These are phyloP conservation scores for Eutrigla gurnardus DNA, from an alignment of 2,797 vertebrate species.

Conservation along the genomic window DNA sequence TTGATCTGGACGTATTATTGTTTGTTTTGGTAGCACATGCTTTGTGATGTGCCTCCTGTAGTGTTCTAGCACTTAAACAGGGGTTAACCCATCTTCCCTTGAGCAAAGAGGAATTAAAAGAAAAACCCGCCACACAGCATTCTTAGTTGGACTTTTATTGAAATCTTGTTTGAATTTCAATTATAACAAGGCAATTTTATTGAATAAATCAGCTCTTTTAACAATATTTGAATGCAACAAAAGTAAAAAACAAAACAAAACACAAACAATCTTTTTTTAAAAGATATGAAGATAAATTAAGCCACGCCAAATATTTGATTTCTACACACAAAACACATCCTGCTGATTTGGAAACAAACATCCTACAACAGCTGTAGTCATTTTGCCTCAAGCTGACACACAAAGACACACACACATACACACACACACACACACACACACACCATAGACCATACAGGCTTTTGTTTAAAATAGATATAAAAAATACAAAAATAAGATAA, in stretches of 20 bases:
- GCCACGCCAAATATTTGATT: not conserved
- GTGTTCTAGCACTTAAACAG: not conserved
- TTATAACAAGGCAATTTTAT: not conserved
- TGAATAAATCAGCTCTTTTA: not conserved
- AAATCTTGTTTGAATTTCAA: conserved; percentile 39
- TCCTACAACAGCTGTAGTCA: conserved; percentile 17
- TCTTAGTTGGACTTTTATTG: conserved; percentile 57
- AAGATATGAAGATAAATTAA: not conserved
- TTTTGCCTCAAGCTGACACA: conserved; percentile 5
- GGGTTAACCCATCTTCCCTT: not conserved
- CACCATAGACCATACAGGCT: conserved; percentile 1
- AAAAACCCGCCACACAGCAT: rapidly evolving
- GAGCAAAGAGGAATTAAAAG: not conserved
- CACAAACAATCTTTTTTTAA: not conserved
- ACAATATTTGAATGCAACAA: not conserved
- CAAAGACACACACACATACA: conserved; percentile 3
- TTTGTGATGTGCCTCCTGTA: not conserved
- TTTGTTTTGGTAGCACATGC: conserved; percentile 15
- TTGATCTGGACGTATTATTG: conserved; percentile 22
- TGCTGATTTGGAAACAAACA: conserved; percentile 45
- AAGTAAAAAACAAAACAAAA: not conserved
- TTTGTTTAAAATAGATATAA: not conserved
- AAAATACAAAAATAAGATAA: conserved; percentile 3
- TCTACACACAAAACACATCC: conserved; percentile 25
- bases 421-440: conserved; percentile 22